Conservation (phyloP, 2,113 vertebrate genomes). For the Tetrax tetrax region DNA sequence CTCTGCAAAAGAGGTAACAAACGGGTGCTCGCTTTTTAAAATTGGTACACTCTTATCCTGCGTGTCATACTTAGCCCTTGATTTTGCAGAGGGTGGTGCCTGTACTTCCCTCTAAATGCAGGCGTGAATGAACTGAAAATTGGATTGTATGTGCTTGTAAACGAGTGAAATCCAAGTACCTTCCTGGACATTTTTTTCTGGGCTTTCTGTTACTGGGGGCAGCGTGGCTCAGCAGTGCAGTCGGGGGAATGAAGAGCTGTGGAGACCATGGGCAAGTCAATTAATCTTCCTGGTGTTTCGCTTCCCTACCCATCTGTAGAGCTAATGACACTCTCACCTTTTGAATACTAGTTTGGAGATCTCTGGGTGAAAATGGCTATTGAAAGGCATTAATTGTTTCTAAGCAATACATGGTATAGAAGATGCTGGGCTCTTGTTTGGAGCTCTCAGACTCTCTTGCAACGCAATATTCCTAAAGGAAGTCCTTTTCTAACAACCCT, state of each 20-base stretch:
- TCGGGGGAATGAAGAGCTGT: accelerated
- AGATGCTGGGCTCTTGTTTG: neutral
- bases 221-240: accelerated
- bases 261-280: neutral
- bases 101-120: neutral
- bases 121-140: accelerated
- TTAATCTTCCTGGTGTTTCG: neutral
- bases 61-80: neutral
- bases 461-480: neutral
- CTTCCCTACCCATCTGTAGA: neutral
- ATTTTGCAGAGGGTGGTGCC: neutral
- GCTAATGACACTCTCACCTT: neutral
- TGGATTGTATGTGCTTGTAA: accelerated
- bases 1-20: neutral
- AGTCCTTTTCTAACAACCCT: neutral
- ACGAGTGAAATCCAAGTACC: neutral
- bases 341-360: neutral
- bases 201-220: neutral
- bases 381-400: neutral
- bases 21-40: accelerated
- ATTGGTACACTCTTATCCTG: neutral
- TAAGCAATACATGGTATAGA: accelerated
- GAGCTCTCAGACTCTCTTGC: neutral
- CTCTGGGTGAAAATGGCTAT: neutral
- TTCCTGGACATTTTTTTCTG: neutral